Percentiles rank a stretch among this genome's conserved stretches.
These are phyloP conservation scores for Epicauta chinensis DNA, from an alignment of 1,140 invertebrate species.

Conservation along the genomic window DNA sequence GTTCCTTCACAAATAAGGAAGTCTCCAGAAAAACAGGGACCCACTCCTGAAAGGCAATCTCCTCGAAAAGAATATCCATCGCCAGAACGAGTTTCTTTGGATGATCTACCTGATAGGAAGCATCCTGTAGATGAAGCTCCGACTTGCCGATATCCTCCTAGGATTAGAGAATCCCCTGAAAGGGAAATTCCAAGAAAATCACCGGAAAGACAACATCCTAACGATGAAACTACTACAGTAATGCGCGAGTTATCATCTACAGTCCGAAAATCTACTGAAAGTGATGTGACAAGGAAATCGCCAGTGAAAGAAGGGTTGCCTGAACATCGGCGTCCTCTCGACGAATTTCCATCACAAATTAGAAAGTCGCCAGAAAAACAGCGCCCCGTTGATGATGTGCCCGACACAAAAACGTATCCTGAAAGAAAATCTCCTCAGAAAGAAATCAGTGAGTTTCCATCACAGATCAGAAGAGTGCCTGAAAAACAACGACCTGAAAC, in stretches of 20 bases:
- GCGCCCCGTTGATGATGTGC: slow-evolving; percentile 8
- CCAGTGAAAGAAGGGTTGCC: no score
- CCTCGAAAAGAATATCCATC: no score
- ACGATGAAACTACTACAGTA: no score
- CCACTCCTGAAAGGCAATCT: background rate
- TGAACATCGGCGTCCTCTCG: no score
- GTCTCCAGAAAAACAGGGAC: slow-evolving; percentile 11
- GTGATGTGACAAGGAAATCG: background rate
- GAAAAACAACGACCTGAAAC: slow-evolving; percentile 10
- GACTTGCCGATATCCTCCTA: slow-evolving; percentile 12
- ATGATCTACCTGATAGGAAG: slow-evolving; percentile 1
- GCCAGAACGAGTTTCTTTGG: slow-evolving; percentile 10
- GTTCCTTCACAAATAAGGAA: background rate
- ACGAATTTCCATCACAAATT: slow-evolving; percentile 11
- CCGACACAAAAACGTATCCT: background rate
- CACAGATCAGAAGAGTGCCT: slow-evolving; percentile 12
- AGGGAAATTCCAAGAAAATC: slow-evolving; percentile 7
- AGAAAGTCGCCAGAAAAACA: slow-evolving; percentile 13
- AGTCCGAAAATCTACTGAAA: background rate
- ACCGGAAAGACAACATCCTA: no score
- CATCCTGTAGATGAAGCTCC: background rate
- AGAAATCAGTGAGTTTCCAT: slow-evolving; percentile 8
- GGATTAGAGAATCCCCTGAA: slow-evolving; percentile 18
- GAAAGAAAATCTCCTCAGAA: background rate
- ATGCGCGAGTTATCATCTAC: no score